These are phyloP conservation scores for Perognathus longimembris DNA, from an alignment of 2,113 vertebrate genomes.

Conservation along the genomic window DNA sequence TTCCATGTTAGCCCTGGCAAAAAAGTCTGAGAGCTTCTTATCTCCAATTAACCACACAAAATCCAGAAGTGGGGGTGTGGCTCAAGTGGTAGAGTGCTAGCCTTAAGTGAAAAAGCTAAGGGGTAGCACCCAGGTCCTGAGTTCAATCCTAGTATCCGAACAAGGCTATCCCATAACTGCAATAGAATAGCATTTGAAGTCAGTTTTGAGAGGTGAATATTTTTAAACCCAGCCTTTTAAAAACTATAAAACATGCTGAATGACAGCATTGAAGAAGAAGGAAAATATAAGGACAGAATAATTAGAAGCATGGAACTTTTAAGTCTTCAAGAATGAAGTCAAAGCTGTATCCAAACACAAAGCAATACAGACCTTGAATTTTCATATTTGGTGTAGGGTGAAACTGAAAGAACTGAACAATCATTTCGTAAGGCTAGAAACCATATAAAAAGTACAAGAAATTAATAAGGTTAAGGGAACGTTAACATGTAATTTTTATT, in stretches of 20 bases:
- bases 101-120: too few relatives aligned
- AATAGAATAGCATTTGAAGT: slow-evolving; percentile 39
- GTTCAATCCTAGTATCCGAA: too few relatives aligned
- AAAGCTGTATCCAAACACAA: slow-evolving; percentile 57
- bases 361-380: slow-evolving; percentile 17
- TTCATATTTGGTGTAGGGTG: slow-evolving; percentile 26
- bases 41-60: too few relatives aligned
- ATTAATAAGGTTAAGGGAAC: slow-evolving; percentile 1
- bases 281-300: slow-evolving; percentile 50
- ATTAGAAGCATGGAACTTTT: slow-evolving; percentile 17
- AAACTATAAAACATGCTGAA: slow-evolving; percentile 1
- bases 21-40: too few relatives aligned
- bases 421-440: background rate
- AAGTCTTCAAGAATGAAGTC: background rate
- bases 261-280: background rate
- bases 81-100: too few relatives aligned
- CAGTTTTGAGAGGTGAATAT: background rate
- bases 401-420: slow-evolving; percentile 35
- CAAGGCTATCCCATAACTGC: background rate
- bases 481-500: background rate
- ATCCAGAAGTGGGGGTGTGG: too few relatives aligned
- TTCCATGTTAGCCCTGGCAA: too few relatives aligned
- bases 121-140: too few relatives aligned
- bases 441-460: background rate
- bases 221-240: slow-evolving; percentile 37